Base-by-base conservation (phyloP, 2,113 vertebrate genomes). In the Urocolius indicus region DNA sequence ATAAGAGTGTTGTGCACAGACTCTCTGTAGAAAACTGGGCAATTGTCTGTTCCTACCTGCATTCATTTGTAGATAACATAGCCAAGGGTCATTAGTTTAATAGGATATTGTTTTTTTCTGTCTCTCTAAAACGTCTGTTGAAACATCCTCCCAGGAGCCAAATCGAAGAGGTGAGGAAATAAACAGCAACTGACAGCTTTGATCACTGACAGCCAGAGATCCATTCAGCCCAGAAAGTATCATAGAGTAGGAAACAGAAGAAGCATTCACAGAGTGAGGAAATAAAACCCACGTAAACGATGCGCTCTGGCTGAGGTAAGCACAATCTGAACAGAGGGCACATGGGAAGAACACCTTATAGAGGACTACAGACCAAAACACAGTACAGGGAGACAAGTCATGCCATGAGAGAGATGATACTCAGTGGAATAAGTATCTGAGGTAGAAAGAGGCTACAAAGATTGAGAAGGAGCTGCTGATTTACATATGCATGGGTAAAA, bases 21-120 rank as follows among this genome's bases (percentile, higher is more conserved):
- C 32, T 73, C 26, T 89, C 58, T 54, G 63, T 62, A 81, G 71
- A 90, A 95, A 97, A 91, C 89, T 67, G 54, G 23, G 24, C 9
- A 30, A 93, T 85, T 72, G 88, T 97, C 80, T 93, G 71, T 94
- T 92, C 93, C 90, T 94, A 92, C 93, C 90, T 96, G 80, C 77
- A 59, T 93, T 95, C 43, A 27, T 90, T 91, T 68, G 73, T 94
- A 94, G 96, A 89, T 93, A 67, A 95, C 95, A 87, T 69, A 83
- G 96, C 93, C 91, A 95, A 97, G 97, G 98, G 97, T 98, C 97
- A 97, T 98, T 98, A 98, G 98, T 97, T 98, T 97, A 97, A 98
- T 97, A 96, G 97, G 97, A 96, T 97, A 97, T 97, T 98, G 97
- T 2, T 72, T 96, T 97, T 97, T 96, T 96, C 96, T 97, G 89